Evolutionary conservation across 2,888 invertebrate species (phyloP), one percentile per base, ranked within the genome.

Genomic region (Phytoseiulus persimilis): DNA sequence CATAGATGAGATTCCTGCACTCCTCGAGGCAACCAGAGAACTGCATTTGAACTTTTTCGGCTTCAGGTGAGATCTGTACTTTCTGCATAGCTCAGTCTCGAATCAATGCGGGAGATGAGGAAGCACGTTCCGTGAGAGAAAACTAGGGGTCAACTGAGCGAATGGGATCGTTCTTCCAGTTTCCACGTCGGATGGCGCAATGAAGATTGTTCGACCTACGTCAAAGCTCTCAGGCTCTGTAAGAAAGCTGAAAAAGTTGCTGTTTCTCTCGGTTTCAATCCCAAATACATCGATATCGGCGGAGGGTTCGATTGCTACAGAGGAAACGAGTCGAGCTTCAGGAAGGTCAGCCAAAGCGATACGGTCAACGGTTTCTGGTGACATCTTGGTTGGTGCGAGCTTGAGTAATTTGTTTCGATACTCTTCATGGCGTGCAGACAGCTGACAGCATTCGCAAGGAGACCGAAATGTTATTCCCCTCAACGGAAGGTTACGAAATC

Each of bases 271-370:
- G 87, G 87, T 5, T 87, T 11, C 32, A 23, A 32, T 33, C 87
- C 87, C 3, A 87, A 87, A 87, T 31, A 32, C 28, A 87, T 87
- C 33, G 87, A 87, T 18, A 87, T 87, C 45, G 87, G 87, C 28
- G 87, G 87, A 28, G 87, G 87, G 9, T 87, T 87, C 87, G 87
- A 87, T n/a, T 33, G 87, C 32, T 33, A 5, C 33, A 31, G 32
- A 18, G 87, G 87, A 3, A 33, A 87, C 9, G 87, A 87, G 23
- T 1, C 45, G 32, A 6, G 9, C 9, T 87, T 87, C 45, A 28
- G 87, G 39, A 87, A 87, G 87, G 87, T 87, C 0, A 5, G 45
- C 65, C 2, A 14, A 1, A 65, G 5, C 18, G 39, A n/a, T 46
- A 46, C 46, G 9, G 14, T 46, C 46, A 46, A 46, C 14, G 46